Conservation (phyloP, 2,888 invertebrate species). For the Melanchra persicariae region DNA sequence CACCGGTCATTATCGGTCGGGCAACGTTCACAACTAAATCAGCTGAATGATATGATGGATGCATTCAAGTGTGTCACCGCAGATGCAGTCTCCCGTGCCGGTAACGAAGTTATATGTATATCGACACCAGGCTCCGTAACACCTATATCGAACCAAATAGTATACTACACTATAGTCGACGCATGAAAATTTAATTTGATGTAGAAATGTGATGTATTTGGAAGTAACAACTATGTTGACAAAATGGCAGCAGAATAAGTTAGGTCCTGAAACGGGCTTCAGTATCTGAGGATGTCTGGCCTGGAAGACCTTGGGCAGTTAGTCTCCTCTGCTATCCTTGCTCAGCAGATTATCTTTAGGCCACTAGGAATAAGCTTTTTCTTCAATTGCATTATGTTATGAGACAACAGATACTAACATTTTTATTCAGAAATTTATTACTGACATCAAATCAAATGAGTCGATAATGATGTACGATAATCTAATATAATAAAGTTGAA, state of each 20-base stretch:
- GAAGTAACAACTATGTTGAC: not conserved
- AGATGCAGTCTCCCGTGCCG: constrained; percentile 14
- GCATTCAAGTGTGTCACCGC: constrained; percentile 24
- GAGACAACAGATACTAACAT: not conserved
- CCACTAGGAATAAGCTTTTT: not conserved
- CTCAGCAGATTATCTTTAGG: not conserved
- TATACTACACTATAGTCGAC: not conserved
- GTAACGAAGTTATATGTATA: constrained; percentile 34
- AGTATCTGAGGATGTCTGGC: not conserved
- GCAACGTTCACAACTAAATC: constrained; percentile 18
- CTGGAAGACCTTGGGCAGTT: not conserved
- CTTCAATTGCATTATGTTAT: not conserved
- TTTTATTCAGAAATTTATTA: not conserved
- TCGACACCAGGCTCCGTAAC: constrained; percentile 18
- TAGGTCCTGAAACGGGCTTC: not conserved
- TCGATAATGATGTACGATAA: not conserved
- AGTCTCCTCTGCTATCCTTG: not conserved
- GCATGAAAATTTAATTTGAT: constrained; percentile 24
- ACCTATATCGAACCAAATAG: not conserved
- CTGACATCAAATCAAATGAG: not conserved
- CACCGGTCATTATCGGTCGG: constrained; percentile 16
- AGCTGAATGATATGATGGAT: constrained; percentile 9
- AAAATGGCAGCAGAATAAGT: not conserved
- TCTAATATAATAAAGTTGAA: no score
- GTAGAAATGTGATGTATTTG: constrained; percentile 13